Evolutionary conservation across 2,113 vertebrate species (phyloP), one percentile per base, ranked within the genome.

Genomic region (Manacus vitellinus): DNA sequence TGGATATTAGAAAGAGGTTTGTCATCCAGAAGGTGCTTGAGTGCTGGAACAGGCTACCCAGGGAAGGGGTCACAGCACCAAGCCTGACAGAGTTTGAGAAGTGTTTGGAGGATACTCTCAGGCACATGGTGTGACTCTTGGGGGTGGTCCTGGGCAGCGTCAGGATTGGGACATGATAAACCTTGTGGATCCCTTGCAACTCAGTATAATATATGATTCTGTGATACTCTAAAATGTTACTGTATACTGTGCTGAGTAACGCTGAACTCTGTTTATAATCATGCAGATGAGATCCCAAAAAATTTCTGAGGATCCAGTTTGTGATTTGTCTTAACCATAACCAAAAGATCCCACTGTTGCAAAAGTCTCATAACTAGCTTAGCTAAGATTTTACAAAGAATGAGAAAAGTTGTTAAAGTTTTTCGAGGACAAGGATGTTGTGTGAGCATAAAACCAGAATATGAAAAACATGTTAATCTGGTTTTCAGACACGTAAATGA

Each of bases 201-300:
- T 33, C 30, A 21, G 54, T 11, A 13, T 33, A 55, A 20, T 21
- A 30, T 55, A 11, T 55, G 19, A 33, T 55, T 55, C 30, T 20
- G 30, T 31, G 30, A 55, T 28, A 9, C 55, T 84, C 18, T 46
- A 37, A 49, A 49, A 25, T 39, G 35, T 6, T 44, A 1, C 7
- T 62, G 19, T 37, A 62, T 46, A 20, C 7, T 28, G 21, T 41
- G 19, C 21, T 56, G 9, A 56, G 11, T 67, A 52, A n/a, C 21
- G 46, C 3, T 59, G 44, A n/a, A 51, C 13, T 80, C 35, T 71
- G 16, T 13, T 22, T 51, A 17, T 8, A 44, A 39, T 37, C 41
- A 61, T 0, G 0, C 33, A 80, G 13, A 16, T 66, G 62, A 88
- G 2, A 66, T 37, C 10, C 7, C 10, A 1, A 7, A 10, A 46